Evolutionary conservation across 2,113 vertebrate species (phyloP), one percentile per base, ranked within the genome.

Genomic region (Pampusana beccarii): DNA sequence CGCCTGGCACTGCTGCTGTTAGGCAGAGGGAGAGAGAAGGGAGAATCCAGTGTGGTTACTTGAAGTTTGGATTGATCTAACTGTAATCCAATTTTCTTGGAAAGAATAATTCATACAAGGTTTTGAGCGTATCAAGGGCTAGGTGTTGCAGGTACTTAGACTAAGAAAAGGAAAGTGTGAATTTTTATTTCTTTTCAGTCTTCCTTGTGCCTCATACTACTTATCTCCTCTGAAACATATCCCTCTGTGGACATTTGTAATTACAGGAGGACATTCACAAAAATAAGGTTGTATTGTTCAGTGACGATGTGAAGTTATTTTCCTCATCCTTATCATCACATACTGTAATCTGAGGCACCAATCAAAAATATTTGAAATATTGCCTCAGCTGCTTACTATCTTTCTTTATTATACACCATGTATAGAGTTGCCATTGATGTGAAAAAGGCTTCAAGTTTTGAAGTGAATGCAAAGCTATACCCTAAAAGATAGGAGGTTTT

Each of bases 321-420:
- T 62, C 36, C n/a, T 82, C 21, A 51, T 80, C 56, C 40, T 92
- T 97, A 79, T 79, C 67, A 53, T 29, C 23, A 38, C 34, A 54
- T 3, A 1, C n/a, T 80, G 25, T 78, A 92, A 93, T 90, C 72
- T 79, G 48, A 88, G 73, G 58, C 46, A 95, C 53, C 33, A 60
- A 70, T 92, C 89, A 87, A 89, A 97, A 89, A 73, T 65, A 89
- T 33, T 71, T 82, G 38, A 93, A 92, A 90, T 58, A 33, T 16
- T 74, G 40, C 25, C 61, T 83, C 57, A 75, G 5, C 1, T 7
- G 70, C 19, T 60, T 79, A 75, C 24, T 64, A 48, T 38, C n/a
- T 85, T 73, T 73, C 50, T 86, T 87, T 57, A 58, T 75, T 69
- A 40, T 16, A 40, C 2, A 16, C 8, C 21, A 13, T 8, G 17